Base-by-base conservation (phyloP, 2,113 vertebrate genomes). In the Anthoscopus minutus region DNA sequence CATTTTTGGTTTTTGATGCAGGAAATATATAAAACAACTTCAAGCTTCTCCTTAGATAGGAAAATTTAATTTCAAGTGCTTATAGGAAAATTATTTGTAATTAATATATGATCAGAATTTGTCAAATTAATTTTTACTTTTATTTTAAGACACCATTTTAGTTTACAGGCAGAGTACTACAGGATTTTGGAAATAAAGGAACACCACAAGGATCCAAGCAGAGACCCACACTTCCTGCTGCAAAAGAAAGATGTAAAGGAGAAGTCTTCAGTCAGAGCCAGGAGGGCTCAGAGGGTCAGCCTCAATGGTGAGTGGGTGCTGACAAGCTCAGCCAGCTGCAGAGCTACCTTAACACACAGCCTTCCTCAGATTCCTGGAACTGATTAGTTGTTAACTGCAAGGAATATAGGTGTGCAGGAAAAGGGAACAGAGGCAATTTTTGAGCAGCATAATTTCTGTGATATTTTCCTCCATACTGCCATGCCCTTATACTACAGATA, bases 201-300 rank as follows among this genome's bases (percentile, higher is more conserved):
- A 14, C 53, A 33, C 28, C 30, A 56, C 8, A 42, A 87, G 28
- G 45, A 67, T 79, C 15, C 37, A 61, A 23, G 38, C 1, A 47
- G 10, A 78, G 3, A 45, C 2, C 3, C 22, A 15, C 23, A 21
- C 35, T 69, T 87, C 71, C 30, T 86, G 58, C 91, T 89, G 78
- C 57, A 95, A 95, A 69, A 53, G 22, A 89, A 91, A 53, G 17
- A 54, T 94, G 85, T 88, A 86, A 92, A 92, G 9, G 31, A 95
- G 79, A 94, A 74, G 17, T 30, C 24, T 92, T 94, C 16, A 42
- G 82, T 73, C 66, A 87, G 83, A 90, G 72, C 67, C 71, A 81
- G 19, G 30, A 64, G 62, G 31, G 60, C 45, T 48, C 38, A n/a
- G 91, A 90, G 69, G 87, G 93, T 89, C 47, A 56, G 64, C 23